phyloP scores from a whole-genome alignment of 2,797 vertebrate genomes.

The Periophthalmus magnuspinnatus region DNA sequence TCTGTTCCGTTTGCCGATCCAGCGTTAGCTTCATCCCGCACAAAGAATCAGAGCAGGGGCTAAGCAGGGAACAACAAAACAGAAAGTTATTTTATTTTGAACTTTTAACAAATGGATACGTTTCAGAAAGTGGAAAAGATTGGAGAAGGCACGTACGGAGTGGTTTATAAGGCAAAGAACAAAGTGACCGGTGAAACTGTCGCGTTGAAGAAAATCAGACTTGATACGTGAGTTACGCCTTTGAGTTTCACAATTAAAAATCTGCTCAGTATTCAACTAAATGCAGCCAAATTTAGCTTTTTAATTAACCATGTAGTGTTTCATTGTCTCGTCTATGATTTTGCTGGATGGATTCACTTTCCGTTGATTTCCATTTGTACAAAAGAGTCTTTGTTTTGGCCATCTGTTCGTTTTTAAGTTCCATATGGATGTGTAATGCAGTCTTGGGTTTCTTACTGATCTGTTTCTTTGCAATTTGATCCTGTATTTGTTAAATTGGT shows the following conservation, averaged over 20 bases:
- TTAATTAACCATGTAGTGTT: not conserved
- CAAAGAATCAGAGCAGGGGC: slow-evolving; percentile 43
- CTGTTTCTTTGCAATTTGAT: no score
- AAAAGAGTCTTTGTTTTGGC: not conserved
- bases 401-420: not conserved
- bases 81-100: not conserved
- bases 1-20: slow-evolving; percentile 14
- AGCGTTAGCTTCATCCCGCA: slow-evolving; percentile 48
- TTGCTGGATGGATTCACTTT: not conserved
- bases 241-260: not conserved
- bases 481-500: no score
- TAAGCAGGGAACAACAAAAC: not conserved
- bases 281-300: not conserved
- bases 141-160: slow-evolving; percentile 93
- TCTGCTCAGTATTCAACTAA: not conserved
- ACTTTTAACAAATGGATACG: slow-evolving; percentile 79
- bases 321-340: not conserved
- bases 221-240: slow-evolving; percentile 89
- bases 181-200: slow-evolving; percentile 92
- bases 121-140: slow-evolving; percentile 98
- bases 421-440: no score
- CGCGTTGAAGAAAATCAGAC: slow-evolving; percentile 93
- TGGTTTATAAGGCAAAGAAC: slow-evolving; percentile 94
- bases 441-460: no score
- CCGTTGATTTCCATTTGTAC: not conserved